Base-by-base conservation (phyloP, 1,140 invertebrate species). In the Homarus americanus region DNA sequence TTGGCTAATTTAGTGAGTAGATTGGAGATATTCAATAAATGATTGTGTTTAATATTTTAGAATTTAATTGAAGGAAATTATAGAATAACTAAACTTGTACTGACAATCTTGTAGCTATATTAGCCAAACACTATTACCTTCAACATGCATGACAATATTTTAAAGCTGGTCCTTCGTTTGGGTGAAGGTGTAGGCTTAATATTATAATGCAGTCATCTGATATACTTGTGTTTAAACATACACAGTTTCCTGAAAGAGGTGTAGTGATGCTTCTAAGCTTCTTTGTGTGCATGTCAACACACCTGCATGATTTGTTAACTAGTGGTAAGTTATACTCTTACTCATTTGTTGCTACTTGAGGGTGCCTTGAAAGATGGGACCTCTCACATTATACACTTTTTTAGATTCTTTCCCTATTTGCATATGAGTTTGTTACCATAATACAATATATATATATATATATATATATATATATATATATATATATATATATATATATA, bases 231-330 rank as follows among this genome's bases (percentile, higher is more conserved):
- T 79, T 41, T 49, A 32, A n/a, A 79, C 17, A 32, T 79, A n/a
- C 20, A 79, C 40, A 79, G 76, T 49, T 44, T n/a, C 40, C 76
- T 79, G 76, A 79, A 79, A 41, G 76, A 79, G 76, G 20, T 79
- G 76, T 79, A 79, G 24, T 79, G 28, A 44, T 44, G 76, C 40
- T 32, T 28, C 28, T 49, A 10, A 41, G 36, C 41, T 76, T 38
- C 41, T 76, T 41, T 44, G 36, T 38, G 20, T 44, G 44, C 38
- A 32, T 44, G 40, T n/a, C 40, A 44, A 9, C 76, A 9, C 44
- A 44, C 40, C 40, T 79, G 76, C 76, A 79, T 79, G 76, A 17
- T 44, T 24, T 49, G n/a, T 41, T n/a, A 44, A 7, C 12, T 32
- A 79, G 5, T 44, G 76, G 76, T 79, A 79, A 79, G 76, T 79